phyloP scores from a whole-genome alignment of 1,140 invertebrate genomes.

The Matsumurasca onukii region DNA sequence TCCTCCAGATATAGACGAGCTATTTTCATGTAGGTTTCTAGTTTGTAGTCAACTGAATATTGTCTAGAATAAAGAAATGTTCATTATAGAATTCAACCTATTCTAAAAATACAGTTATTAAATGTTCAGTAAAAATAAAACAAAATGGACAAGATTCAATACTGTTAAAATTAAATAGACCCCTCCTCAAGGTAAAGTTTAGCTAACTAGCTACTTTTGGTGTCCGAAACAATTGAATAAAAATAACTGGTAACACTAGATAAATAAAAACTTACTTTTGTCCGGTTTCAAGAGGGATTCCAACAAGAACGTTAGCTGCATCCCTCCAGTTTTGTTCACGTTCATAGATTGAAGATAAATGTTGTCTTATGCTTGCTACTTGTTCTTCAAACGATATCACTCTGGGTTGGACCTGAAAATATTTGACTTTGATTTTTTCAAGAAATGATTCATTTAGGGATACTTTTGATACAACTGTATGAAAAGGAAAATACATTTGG shows the following conservation, averaged over 20 bases:
- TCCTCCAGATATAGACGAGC: constrained; percentile 96
- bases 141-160: too few relatives aligned
- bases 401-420: constrained; percentile 79
- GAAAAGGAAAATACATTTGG: too few relatives aligned
- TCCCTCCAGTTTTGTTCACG: constrained; percentile 91
- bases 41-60: constrained; percentile 94
- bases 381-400: constrained; percentile 99
- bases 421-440: constrained; percentile 43
- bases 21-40: constrained; percentile 97
- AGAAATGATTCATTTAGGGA: too few relatives aligned
- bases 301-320: constrained; percentile 91
- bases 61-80: constrained; percentile 57
- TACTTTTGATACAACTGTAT: too few relatives aligned
- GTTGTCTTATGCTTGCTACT: constrained; percentile 92
- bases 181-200: neutral
- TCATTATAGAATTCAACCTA: neutral
- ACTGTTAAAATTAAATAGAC: neutral
- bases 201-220: neutral
- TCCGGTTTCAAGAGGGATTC: constrained; percentile 95
- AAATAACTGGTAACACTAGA: neutral
- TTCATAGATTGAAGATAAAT: constrained; percentile 95
- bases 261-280: constrained; percentile 72
- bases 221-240: neutral
- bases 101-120: constrained; percentile 8
- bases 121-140: too few relatives aligned